Percentiles rank a stretch among this genome's conserved stretches.
These are phyloP conservation scores for Pyrgilauda ruficollis DNA, from an alignment of 2,113 vertebrate species.

Conservation along the genomic window DNA sequence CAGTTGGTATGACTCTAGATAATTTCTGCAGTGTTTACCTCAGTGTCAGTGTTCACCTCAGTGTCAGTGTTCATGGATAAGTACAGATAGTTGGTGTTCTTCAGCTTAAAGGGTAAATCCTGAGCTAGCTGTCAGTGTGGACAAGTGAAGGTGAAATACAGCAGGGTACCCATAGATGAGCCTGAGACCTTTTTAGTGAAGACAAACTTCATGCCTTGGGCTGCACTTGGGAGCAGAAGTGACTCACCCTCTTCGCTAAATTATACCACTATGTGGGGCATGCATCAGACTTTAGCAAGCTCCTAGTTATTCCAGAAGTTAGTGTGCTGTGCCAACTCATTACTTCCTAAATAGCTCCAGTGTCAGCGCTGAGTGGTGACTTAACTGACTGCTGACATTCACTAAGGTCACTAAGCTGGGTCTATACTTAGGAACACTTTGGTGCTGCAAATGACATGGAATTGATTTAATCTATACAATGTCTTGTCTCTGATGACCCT, in stretches of 20 bases:
- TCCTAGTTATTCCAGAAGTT: constrained; percentile 50
- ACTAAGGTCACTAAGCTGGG: constrained; percentile 33
- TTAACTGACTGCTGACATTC: constrained; percentile 56
- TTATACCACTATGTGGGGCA: background rate
- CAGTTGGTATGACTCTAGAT: background rate
- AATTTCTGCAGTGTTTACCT: background rate
- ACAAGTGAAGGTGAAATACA: background rate
- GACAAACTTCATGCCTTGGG: background rate
- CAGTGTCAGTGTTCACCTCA: background rate
- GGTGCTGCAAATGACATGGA: constrained; percentile 2
- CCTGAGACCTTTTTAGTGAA: background rate
- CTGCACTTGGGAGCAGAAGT: constrained; percentile 15
- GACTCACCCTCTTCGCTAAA: constrained; percentile 39
- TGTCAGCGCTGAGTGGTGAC: constrained; percentile 54
- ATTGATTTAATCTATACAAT: constrained; percentile 18
- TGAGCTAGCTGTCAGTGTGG: background rate
- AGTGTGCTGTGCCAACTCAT: constrained; percentile 55
- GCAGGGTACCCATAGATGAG: background rate
- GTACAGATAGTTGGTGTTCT: background rate
- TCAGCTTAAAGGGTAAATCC: background rate
- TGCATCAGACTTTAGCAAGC: constrained; percentile 8
- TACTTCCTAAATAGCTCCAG: constrained; percentile 57
- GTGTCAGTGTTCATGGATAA: background rate
- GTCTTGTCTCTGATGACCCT: background rate
- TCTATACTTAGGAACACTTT: constrained; percentile 49